Conservation (phyloP, 1,140 invertebrate species). For the Armadillidium nasatum region DNA sequence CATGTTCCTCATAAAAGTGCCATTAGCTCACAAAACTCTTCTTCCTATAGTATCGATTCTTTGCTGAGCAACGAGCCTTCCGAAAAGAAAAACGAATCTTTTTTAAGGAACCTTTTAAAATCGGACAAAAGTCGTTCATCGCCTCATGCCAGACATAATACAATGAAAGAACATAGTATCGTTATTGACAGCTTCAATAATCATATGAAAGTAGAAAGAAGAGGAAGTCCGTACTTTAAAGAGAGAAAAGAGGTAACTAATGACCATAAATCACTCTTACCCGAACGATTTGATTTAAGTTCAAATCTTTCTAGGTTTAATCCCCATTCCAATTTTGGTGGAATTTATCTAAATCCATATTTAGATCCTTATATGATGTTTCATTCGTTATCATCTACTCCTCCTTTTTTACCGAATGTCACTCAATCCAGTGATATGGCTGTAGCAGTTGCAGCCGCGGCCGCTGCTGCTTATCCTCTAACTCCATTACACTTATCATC, state of each 20-base stretch:
- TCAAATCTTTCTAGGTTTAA: not conserved
- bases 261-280: not conserved
- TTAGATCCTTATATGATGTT: not conserved
- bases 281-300: not conserved
- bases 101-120: not conserved
- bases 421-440: not conserved
- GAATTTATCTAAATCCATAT: not conserved
- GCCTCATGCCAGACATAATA: not conserved
- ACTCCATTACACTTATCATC: not conserved
- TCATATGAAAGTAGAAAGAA: not conserved
- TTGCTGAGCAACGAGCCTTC: not conserved
- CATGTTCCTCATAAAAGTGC: constrained; percentile 6
- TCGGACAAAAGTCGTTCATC: not conserved
- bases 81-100: not conserved
- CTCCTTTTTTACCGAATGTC: not conserved
- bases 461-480: not conserved
- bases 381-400: not conserved
- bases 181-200: not conserved
- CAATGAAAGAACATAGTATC: not conserved
- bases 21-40: constrained; percentile 1
- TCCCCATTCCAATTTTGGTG: not conserved
- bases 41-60: constrained; percentile 1
- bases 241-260: not conserved
- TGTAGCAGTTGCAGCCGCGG: not conserved
- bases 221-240: not conserved